phyloP scores from a whole-genome alignment of 2,797 vertebrate species.

The Microctenopoma stevenorrisi region DNA sequence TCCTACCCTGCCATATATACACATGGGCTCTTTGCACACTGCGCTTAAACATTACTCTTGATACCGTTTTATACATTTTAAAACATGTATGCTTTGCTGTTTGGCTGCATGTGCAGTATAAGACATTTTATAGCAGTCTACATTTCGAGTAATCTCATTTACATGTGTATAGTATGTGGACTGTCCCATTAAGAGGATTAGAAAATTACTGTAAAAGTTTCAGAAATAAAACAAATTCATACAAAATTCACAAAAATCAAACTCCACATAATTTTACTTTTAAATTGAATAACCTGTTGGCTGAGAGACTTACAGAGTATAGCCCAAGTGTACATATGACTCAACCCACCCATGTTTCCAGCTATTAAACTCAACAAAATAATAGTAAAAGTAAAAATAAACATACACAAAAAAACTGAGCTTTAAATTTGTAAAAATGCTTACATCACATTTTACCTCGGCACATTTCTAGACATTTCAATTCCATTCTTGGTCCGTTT shows the following conservation, averaged over 20 bases:
- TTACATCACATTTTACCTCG: conserved; percentile 69
- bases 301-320: conserved; percentile 26
- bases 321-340: conserved; percentile 68
- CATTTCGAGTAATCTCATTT: background rate
- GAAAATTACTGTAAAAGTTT: background rate
- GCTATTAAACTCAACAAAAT: conserved; percentile 49
- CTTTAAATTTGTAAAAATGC: conserved; percentile 81
- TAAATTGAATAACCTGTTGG: background rate
- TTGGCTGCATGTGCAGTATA: background rate
- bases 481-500: conserved; percentile 64
- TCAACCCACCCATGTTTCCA: conserved; percentile 41
- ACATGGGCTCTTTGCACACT: conserved; percentile 52
- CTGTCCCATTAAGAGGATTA: conserved; percentile 3
- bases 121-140: background rate
- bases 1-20: conserved; percentile 41
- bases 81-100: background rate
- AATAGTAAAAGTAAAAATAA: conserved; percentile 30
- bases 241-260: background rate
- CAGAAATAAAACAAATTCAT: background rate
- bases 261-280: background rate
- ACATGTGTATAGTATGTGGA: background rate
- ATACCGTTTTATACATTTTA: conserved; percentile 9
- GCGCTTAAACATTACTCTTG: conserved; percentile 8
- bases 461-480: conserved; percentile 62
- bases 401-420: conserved; percentile 66